Percentiles rank a stretch among this genome's conserved stretches.
These are phyloP conservation scores for Aptenodytes forsteri DNA, from an alignment of 2,113 vertebrate species.

Conservation along the genomic window DNA sequence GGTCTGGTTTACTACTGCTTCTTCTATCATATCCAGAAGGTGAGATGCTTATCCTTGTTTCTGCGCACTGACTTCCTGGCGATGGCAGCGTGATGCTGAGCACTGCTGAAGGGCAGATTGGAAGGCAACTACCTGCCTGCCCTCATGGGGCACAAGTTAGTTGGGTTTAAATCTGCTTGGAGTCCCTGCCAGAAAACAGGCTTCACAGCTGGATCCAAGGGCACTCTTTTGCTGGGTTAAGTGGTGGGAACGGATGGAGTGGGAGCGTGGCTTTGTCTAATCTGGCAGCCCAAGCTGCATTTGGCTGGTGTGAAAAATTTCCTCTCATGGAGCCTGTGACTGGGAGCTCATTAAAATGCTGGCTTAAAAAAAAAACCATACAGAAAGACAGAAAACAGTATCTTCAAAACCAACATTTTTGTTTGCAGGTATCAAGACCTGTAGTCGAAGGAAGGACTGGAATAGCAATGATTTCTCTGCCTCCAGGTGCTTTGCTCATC, in stretches of 20 bases:
- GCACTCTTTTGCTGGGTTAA: neutral
- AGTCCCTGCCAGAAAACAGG: neutral
- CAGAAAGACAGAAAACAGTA: neutral
- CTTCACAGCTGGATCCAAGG: neutral
- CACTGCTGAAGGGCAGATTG: neutral
- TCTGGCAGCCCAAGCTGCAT: neutral
- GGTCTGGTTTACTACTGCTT: neutral
- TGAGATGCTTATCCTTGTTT: neutral
- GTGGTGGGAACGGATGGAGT: neutral
- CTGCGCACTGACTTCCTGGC: neutral
- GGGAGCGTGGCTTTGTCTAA: neutral
- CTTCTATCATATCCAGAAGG: neutral
- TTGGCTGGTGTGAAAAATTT: neutral
- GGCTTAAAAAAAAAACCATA: neutral
- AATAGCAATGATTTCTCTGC: neutral
- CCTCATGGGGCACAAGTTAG: neutral
- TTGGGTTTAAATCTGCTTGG: neutral
- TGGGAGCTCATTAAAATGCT: constrained; percentile 19
- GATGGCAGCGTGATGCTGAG: rapidly evolving
- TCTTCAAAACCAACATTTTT: neutral
- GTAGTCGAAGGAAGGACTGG: rapidly evolving
- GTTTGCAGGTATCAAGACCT: neutral
- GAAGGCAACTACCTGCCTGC: neutral
- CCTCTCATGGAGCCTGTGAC: neutral
- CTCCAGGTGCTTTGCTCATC: neutral